Conservation (phyloP, 2,888 invertebrate species). For the Acleris emargana region DNA sequence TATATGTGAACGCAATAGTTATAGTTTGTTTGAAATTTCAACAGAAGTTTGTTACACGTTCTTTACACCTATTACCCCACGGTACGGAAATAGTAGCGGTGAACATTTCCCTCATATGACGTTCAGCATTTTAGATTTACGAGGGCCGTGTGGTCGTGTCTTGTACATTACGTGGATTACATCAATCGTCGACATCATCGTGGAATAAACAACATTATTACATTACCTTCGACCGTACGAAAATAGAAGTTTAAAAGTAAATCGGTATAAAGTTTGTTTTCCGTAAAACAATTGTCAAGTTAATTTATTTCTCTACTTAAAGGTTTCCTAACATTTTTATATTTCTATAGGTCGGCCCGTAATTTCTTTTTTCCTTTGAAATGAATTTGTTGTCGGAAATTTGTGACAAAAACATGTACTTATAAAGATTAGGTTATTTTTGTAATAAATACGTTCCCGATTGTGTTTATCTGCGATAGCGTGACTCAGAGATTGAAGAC, state of each 20-base stretch:
- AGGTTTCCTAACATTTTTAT: constrained; percentile 2
- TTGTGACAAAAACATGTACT: not conserved
- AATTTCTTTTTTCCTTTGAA: not conserved
- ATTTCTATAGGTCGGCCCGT: not conserved
- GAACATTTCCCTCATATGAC: constrained; percentile 20
- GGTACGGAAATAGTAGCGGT: constrained; percentile 11
- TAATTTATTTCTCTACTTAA: not conserved
- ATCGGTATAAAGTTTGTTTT: not conserved
- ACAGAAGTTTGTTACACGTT: not conserved
- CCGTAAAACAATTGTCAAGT: not conserved
- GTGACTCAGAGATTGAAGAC: constrained; percentile 6
- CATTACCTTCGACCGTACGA: not conserved
- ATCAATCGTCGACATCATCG: constrained; percentile 21
- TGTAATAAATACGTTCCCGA: not conserved
- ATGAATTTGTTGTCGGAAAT: not conserved
- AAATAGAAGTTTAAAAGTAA: constrained; percentile 2
- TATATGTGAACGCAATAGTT: not conserved
- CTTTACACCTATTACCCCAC: constrained; percentile 5
- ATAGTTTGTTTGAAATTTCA: not conserved
- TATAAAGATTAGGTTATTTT: not conserved
- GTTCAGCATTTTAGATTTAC: constrained; percentile 13
- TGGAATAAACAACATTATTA: not conserved
- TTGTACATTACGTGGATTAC: not conserved
- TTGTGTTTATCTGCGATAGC: constrained; percentile 1
- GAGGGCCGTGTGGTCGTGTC: not conserved